A percentile compares a stretch with the other conserved stretches of the same genome.
phyloP scores from a whole-genome alignment of 2,888 invertebrate genomes.

The Caenorhabditis angaria region DNA sequence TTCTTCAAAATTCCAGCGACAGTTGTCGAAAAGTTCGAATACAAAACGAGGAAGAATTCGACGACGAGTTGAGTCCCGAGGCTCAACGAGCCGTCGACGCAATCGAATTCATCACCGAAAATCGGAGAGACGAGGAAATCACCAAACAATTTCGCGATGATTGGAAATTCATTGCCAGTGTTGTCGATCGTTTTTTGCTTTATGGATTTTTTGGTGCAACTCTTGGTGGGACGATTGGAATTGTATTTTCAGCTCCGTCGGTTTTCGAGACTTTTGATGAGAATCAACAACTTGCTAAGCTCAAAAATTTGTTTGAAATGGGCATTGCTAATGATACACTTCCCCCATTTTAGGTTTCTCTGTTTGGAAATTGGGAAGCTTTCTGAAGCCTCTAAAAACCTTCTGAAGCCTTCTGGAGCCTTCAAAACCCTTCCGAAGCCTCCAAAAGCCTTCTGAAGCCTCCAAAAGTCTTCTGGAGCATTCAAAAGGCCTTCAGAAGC shows the following conservation, averaged over 20 bases:
- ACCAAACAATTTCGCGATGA: slow-evolving; percentile 74
- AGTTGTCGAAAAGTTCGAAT: slow-evolving; percentile 46
- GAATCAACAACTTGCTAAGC: slow-evolving; percentile 42
- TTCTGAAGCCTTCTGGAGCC: too few relatives aligned
- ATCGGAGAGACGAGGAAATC: slow-evolving; percentile 68
- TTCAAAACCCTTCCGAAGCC: too few relatives aligned
- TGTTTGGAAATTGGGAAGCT: too few relatives aligned
- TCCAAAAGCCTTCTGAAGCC: too few relatives aligned
- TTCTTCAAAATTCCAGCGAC: slow-evolving; percentile 34
- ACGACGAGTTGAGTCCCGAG: slow-evolving; percentile 49
- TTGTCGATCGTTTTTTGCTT: slow-evolving; percentile 75
- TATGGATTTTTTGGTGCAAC: slow-evolving; percentile 74
- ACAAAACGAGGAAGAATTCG: slow-evolving; percentile 31
- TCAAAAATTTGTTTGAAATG: slow-evolving; percentile 51
- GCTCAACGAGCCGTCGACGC: slow-evolving; percentile 65
- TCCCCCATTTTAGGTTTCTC: slow-evolving; percentile 4
- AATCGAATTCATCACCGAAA: slow-evolving; percentile 71
- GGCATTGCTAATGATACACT: slow-evolving; percentile 42
- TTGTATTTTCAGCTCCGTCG: slow-evolving; percentile 74
- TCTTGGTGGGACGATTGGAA: slow-evolving; percentile 60
- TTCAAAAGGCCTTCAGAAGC: too few relatives aligned
- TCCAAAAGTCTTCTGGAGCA: too few relatives aligned
- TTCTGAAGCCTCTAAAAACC: too few relatives aligned
- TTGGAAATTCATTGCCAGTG: slow-evolving; percentile 76
- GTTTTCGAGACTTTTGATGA: slow-evolving; percentile 73